These are phyloP conservation scores for Lepidocyrtoides sp. DNA, from an alignment of 2,888 invertebrate species.

Conservation along the genomic window DNA sequence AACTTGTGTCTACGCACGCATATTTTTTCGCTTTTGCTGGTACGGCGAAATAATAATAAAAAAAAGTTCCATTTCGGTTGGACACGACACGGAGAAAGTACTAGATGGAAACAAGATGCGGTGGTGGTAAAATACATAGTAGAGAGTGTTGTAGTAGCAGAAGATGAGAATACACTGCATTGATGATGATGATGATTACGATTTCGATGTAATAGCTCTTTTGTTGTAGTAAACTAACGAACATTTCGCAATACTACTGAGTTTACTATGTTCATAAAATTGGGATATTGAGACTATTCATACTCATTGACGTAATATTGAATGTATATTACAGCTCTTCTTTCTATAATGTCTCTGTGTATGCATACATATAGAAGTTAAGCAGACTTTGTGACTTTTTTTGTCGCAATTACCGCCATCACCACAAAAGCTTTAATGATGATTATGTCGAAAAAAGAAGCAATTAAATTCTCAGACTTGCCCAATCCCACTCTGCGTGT, in stretches of 20 bases:
- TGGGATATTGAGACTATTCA: background rate
- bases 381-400: background rate
- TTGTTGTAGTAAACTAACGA: background rate
- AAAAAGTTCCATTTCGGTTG: background rate
- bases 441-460: background rate
- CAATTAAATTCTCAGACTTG: constrained; percentile 32
- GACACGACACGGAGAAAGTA: background rate
- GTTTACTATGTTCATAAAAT: background rate
- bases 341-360: background rate
- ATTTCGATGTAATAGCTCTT: background rate
- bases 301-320: no score
- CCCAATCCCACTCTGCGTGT: constrained; percentile 34
- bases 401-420: constrained; percentile 8
- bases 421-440: background rate
- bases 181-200: background rate
- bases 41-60: background rate
- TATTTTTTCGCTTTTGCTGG: background rate
- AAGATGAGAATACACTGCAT: no score
- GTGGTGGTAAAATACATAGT: background rate
- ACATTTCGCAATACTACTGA: background rate
- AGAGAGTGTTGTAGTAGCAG: background rate
- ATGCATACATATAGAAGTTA: background rate
- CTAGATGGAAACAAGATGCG: background rate
- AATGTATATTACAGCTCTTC: no score
- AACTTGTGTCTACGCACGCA: background rate